These are phyloP conservation scores for Sebastes matsubarae DNA, from an alignment of 2,797 vertebrate species.

Conservation along the genomic window DNA sequence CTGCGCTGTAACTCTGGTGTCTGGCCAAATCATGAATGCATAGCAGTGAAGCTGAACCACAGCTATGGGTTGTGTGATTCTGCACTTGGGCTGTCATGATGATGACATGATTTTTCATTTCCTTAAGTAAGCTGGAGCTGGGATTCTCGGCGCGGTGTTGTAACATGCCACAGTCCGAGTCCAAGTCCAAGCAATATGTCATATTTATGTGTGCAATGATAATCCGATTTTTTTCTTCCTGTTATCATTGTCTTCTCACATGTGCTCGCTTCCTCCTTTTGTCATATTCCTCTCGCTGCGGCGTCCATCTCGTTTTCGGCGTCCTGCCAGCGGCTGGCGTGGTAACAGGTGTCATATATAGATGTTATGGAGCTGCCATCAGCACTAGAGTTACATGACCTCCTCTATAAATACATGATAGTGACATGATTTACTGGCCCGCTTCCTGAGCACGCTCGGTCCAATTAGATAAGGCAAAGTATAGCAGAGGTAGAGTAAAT, in stretches of 20 bases:
- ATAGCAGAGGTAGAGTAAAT: constrained; percentile 44
- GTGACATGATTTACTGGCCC: constrained; percentile 55
- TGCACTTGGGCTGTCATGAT: constrained; percentile 10
- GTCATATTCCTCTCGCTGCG: not conserved
- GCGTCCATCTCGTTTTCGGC: constrained; percentile 6
- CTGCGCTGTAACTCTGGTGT: constrained; percentile 19
- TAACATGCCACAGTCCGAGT: constrained; percentile 4
- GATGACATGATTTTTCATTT: constrained; percentile 9
- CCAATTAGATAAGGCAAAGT: constrained; percentile 62
- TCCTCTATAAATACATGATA: constrained; percentile 66
- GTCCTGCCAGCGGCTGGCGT: constrained; percentile 24
- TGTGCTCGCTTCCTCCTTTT: not conserved
- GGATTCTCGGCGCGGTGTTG: constrained; percentile 2
- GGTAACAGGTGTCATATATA: constrained; percentile 57
- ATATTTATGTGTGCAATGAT: not conserved
- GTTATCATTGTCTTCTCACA: not conserved
- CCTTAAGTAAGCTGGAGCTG: constrained; percentile 1
- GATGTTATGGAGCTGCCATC: constrained; percentile 47
- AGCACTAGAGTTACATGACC: constrained; percentile 45
- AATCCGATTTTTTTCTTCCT: not conserved
- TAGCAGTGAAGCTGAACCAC: constrained; percentile 10
- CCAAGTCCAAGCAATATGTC: constrained; percentile 1
- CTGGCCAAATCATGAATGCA: constrained; percentile 41
- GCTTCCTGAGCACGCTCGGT: constrained; percentile 19
- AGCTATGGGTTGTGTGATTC: constrained; percentile 22